Conservation (phyloP, 2,113 vertebrate species). For the Eurypyga helias region DNA sequence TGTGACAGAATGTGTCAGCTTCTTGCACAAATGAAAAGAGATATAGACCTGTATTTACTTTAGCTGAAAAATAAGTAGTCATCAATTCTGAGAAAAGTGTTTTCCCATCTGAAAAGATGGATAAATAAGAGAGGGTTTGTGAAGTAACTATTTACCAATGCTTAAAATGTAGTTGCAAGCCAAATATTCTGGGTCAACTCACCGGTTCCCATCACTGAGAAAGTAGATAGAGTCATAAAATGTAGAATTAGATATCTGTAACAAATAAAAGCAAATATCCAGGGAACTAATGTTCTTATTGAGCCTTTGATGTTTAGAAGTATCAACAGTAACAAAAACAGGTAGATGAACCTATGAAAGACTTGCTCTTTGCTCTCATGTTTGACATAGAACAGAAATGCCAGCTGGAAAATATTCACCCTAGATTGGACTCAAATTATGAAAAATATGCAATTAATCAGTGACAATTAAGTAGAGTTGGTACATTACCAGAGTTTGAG, state of each 20-base stretch:
- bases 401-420: neutral
- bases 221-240: neutral
- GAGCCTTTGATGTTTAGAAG: neutral
- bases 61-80: conserved; percentile 83
- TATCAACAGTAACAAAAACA: neutral
- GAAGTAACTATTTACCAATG: conserved; percentile 66
- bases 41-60: conserved; percentile 83
- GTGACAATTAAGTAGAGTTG: neutral
- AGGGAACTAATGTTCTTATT: neutral
- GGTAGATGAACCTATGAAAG: neutral
- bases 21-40: conserved; percentile 82
- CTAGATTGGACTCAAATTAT: neutral
- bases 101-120: conserved; percentile 73
- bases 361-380: neutral
- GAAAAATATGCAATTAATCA: neutral
- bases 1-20: conserved; percentile 85
- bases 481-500: neutral
- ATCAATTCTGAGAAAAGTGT: conserved; percentile 80
- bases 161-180: conserved; percentile 61
- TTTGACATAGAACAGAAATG: neutral
- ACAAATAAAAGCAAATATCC: neutral
- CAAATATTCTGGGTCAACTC: conserved; percentile 44
- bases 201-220: neutral
- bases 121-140: conserved; percentile 74
- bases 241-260: neutral